A percentile compares a stretch with the other conserved stretches of the same genome.
These are phyloP conservation scores for Trigoniulus corallinus DNA, from an alignment of 1,140 invertebrate genomes.

Conservation along the genomic window DNA sequence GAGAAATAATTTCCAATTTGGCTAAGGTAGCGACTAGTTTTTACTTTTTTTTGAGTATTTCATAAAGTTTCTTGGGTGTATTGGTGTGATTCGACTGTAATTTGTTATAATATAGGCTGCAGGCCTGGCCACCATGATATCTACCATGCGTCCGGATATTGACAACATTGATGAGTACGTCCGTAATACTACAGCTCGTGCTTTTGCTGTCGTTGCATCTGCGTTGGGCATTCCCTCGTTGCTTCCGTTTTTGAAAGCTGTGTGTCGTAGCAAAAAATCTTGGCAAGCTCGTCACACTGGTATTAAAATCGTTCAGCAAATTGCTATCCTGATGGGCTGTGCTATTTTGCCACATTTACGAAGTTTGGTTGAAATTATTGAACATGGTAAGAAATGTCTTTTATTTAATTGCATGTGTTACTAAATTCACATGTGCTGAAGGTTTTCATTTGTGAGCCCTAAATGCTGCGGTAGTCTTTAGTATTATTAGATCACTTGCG, in stretches of 20 bases:
- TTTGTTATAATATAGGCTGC: conserved; percentile 45
- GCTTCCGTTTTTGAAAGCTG: conserved; percentile 95
- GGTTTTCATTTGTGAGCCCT: too few species aligned
- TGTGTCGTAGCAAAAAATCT: conserved; percentile 97
- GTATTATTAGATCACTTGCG: too few species aligned
- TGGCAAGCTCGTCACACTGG: conserved; percentile 99
- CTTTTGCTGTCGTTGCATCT: conserved; percentile 98
- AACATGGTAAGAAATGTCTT: conserved; percentile 66
- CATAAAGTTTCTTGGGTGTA: too few species aligned
- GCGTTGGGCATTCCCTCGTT: conserved; percentile 95
- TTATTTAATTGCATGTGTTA: too few species aligned
- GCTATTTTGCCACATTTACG: conserved; percentile 97
- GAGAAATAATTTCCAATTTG: conserved; percentile 98
- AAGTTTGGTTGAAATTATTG: conserved; percentile 97
- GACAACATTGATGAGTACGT: conserved; percentile 99
- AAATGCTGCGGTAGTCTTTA: too few species aligned
- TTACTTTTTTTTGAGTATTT: conserved; percentile 3
- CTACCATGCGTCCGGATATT: conserved; percentile 99
- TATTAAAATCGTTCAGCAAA: conserved; percentile 99
- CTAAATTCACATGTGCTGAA: too few species aligned
- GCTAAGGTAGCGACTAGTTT: conserved; percentile 46
- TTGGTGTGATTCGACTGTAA: not conserved
- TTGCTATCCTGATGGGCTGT: conserved; percentile 99
- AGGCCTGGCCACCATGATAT: conserved; percentile 99
- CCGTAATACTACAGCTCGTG: conserved; percentile 94